Evolutionary conservation across 2,113 vertebrate genomes (phyloP), one percentile per base, ranked within the genome.

Genomic region (Apeltes quadracus): DNA sequence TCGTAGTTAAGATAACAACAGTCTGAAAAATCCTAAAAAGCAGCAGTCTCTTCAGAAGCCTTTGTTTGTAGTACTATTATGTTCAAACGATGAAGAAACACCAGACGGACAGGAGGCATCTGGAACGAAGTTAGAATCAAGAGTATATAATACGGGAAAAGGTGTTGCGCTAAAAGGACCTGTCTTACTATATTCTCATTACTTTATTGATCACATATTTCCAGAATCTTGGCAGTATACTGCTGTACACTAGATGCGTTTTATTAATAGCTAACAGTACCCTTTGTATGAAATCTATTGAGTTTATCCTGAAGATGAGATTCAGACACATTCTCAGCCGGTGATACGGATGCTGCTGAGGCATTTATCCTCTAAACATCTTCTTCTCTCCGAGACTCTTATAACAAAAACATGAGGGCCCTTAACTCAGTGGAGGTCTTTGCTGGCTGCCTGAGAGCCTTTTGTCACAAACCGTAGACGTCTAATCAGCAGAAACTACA

Each of bases 361-460:
- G 69, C 68, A 69, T 82, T 76, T 61, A 51, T 38, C n/a, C 5
- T 76, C 68, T 36, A 55, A 64, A 78, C 46, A 22, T 36, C 69
- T 27, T 83, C 38, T 55, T 56, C 58, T 18, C 59, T 76, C 55
- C 65, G 3, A 15, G 38, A 44, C 68, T 34, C 43, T 22, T 0
- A 1, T 70, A 73, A 20, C 53, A 51, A 46, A 61, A 71, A 68
- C 73, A 78, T 6, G 8, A 38, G 44, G 78, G 69, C 43, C 68
- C 70, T 89, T 84, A 83, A 88, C 85, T 84, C 20, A 0, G 59
- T 5, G 36, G 32, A 61, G 29, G 67, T 72, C 66, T 72, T 36
- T 70, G 44, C 58, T 56, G 34, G 55, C 70, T 27, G 75, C 51
- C 68, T 38, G 59, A 59, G 75, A 76, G 71, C 55, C 57, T 73